These are phyloP conservation scores for Oryzias dopingdopingensis DNA, from an alignment of 2,797 vertebrate species.

Conservation along the genomic window DNA sequence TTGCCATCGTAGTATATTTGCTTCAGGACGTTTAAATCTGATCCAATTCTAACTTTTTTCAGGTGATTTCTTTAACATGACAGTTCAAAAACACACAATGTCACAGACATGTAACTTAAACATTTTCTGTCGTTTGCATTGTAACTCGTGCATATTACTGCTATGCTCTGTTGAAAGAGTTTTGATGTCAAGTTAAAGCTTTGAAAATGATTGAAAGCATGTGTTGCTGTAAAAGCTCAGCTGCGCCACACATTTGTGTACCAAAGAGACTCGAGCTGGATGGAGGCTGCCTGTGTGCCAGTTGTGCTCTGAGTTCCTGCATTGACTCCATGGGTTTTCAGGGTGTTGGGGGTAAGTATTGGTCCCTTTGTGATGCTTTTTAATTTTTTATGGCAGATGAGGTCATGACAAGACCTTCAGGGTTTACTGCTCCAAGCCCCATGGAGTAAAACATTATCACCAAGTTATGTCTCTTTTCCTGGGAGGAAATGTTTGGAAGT, in stretches of 20 bases:
- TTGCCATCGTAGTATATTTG: not conserved
- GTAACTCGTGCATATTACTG: conserved; percentile 15
- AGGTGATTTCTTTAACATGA: not conserved
- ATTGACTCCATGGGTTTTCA: conserved; percentile 27
- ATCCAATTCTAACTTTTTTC: conserved; percentile 1
- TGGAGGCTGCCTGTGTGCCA: conserved; percentile 37
- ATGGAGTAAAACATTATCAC: conserved; percentile 13
- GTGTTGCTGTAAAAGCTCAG: conserved; percentile 36
- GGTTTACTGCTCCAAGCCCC: conserved; percentile 26
- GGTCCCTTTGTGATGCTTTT: conserved; percentile 45
- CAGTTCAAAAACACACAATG: conserved; percentile 1
- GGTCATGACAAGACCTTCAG: conserved; percentile 33
- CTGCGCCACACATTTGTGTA: conserved; percentile 37
- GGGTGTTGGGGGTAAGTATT: conserved; percentile 37
- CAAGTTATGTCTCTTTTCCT: conserved; percentile 20
- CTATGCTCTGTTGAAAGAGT: not conserved
- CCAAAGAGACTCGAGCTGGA: conserved; percentile 26
- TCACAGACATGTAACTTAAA: not conserved
- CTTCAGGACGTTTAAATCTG: too few species aligned
- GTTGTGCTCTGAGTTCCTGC: conserved; percentile 42
- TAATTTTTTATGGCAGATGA: conserved; percentile 42
- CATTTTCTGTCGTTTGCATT: conserved; percentile 8
- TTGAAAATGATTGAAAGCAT: conserved; percentile 33
- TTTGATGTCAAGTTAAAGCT: conserved; percentile 28
- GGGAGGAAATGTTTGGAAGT: conserved; percentile 29